Evolutionary conservation across 2,888 invertebrate genomes (phyloP).

Genomic region (Archips xylosteana): DNA sequence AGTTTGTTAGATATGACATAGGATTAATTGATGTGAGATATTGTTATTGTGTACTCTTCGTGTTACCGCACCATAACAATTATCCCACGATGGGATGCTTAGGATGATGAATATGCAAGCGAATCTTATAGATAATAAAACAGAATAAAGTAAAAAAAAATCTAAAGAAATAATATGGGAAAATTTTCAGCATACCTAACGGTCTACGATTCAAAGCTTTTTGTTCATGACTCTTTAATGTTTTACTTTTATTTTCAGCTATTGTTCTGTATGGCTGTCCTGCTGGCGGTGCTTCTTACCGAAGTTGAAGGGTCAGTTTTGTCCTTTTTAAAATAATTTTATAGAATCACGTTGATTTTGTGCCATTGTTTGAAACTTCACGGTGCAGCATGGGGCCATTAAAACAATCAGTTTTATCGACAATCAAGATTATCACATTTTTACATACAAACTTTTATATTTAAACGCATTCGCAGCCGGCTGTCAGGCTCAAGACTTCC

Average conservation of each 20-base stretch:
- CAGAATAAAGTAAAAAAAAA: too few species aligned
- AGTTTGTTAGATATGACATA: background rate
- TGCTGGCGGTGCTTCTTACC: slow-evolving; percentile 56
- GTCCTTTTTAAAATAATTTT: background rate
- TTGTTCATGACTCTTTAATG: background rate
- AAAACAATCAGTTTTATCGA: too few species aligned
- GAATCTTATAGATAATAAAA: background rate
- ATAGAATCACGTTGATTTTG: background rate
- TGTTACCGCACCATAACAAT: background rate
- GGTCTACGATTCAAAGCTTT: background rate
- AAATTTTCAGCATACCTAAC: background rate
- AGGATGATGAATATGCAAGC: background rate
- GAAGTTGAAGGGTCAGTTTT: slow-evolving; percentile 63
- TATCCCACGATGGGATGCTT: background rate
- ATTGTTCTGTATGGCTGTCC: slow-evolving; percentile 57
- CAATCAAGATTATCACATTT: too few species aligned
- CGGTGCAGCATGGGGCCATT: too few species aligned
- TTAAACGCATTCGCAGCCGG: too few species aligned
- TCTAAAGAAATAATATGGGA: background rate
- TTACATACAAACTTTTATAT: too few species aligned
- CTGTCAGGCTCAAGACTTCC: too few species aligned
- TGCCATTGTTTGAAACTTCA: background rate
- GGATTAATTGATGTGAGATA: background rate
- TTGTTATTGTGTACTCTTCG: background rate
- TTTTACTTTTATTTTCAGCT: slow-evolving; percentile 58